Base-by-base conservation (phyloP, 2,113 vertebrate genomes). In the Hippocampus guttulatus region DNA sequence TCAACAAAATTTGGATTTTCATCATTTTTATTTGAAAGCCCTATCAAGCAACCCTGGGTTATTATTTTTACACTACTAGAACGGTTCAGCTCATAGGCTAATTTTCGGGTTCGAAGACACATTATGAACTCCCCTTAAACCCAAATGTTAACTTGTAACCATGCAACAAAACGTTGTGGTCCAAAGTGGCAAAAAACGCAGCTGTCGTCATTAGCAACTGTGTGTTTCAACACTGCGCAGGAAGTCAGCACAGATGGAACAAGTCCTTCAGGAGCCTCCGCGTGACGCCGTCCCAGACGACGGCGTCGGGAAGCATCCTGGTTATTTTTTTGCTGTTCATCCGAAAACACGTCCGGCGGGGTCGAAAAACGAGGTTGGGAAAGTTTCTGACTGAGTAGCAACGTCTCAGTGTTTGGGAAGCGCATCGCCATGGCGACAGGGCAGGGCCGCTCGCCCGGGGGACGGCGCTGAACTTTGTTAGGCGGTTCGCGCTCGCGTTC, bases 221-320 rank as follows among this genome's bases (percentile, higher is more conserved):
- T 60, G 15, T 62, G 60, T 62, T 62, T 62, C 60, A 21, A 40
- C 60, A 38, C 18, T n/a, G 9, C 52, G 14, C 20, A 62, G 60
- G 60, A 40, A 62, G 33, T 76, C 30, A 73, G 49, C 68, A 70
- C 73, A 47, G 30, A 62, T 62, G 60, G 33, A 62, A 20, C 60
- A 40, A 15, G 60, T 40, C 33, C 40, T 62, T 62, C 60, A 20
- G 62, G 62, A 41, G 20, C 21, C 10, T 64, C 20, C 10, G 15
- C 15, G 25, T 21, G 38, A 41, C 6, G 4, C 62, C 62, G 62
- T 20, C 62, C 33, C 62, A n/a, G 20, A 41, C 20, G 38, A 41
- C 4, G 33, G 33, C 33, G 33, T 63, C 61, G 41, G 61, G 33
- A 40, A 63, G 55, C 55, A n/a, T 58, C 25, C 23, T 12, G 2